These are phyloP conservation scores for Stigmatopora nigra DNA, from an alignment of 2,113 vertebrate genomes.

Conservation along the genomic window DNA sequence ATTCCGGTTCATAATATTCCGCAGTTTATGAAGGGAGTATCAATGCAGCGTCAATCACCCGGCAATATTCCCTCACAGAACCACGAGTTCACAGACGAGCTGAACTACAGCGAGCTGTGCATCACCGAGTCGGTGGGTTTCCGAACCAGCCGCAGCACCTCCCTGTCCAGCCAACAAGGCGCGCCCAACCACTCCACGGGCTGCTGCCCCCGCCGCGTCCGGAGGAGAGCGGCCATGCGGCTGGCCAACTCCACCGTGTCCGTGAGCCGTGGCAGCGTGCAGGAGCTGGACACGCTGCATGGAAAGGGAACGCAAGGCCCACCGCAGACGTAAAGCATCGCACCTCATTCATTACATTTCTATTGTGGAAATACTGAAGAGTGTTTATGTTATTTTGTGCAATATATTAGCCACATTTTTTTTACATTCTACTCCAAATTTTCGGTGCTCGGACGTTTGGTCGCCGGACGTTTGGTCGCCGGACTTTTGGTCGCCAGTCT, in stretches of 20 bases:
- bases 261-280: slow-evolving; percentile 79
- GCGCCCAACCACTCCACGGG: slow-evolving; percentile 63
- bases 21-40: neutral
- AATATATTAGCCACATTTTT: no score
- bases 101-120: slow-evolving; percentile 80
- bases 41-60: neutral
- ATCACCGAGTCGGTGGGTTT: slow-evolving; percentile 78
- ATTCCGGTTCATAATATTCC: no score
- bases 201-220: slow-evolving; percentile 77
- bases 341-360: neutral
- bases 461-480: no score
- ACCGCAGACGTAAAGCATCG: slow-evolving; percentile 69
- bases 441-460: no score
- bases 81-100: slow-evolving; percentile 84
- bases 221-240: slow-evolving; percentile 77
- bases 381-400: neutral
- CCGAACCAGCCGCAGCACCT: slow-evolving; percentile 83
- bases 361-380: neutral
- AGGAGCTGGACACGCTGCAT: slow-evolving; percentile 81
- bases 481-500: no score
- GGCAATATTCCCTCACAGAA: slow-evolving; percentile 57
- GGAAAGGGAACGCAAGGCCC: slow-evolving; percentile 59
- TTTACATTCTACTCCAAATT: no score
- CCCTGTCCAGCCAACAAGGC: slow-evolving; percentile 80
- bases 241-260: slow-evolving; percentile 84